These are phyloP conservation scores for Clamator glandarius DNA, from an alignment of 2,797 vertebrate species.

Conservation along the genomic window DNA sequence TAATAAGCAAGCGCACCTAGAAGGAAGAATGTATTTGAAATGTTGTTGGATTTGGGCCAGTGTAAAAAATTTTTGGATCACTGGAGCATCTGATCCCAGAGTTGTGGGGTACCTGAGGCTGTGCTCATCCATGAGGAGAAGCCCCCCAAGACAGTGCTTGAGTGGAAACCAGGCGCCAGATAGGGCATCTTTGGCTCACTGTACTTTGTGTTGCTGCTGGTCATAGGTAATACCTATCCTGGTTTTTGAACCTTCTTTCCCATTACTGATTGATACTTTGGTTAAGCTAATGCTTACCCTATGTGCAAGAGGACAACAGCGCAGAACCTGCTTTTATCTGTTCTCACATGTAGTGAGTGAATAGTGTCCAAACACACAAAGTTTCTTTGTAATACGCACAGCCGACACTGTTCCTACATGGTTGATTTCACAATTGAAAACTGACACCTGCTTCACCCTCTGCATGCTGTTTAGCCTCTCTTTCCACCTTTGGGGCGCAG, in stretches of 20 bases:
- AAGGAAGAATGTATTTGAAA: not conserved
- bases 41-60: not conserved
- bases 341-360: no score
- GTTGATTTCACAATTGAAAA: no score
- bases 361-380: no score
- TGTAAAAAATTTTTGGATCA: not conserved
- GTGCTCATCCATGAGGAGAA: not conserved
- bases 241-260: not conserved
- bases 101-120: no score
- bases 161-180: not conserved
- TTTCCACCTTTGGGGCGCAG: not conserved
- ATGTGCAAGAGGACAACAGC: not conserved
- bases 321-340: not conserved
- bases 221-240: accelerated
- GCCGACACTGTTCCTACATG: no score
- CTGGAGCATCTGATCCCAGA: not conserved
- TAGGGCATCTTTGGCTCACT: accelerated
- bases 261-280: not conserved
- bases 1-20: accelerated
- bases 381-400: no score
- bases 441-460: not conserved
- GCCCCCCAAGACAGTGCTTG: accelerated
- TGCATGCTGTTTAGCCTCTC: not conserved
- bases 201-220: not conserved
- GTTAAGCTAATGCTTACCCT: not conserved